phyloP scores from a whole-genome alignment of 2,113 vertebrate genomes.

The Amblyornis subalaris region DNA sequence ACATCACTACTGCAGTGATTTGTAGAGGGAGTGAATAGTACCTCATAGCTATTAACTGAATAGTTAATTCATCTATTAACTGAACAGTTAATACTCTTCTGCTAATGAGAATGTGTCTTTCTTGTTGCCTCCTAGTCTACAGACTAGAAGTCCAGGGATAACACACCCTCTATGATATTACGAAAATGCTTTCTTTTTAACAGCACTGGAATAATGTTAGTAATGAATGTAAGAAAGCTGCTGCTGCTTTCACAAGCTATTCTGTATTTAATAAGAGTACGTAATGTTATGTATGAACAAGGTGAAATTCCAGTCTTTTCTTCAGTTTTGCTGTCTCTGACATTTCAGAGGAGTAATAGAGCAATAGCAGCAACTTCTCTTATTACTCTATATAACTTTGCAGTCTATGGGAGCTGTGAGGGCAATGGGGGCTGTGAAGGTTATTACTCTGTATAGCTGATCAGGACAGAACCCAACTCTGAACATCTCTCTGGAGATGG shows the following conservation, averaged over 20 bases:
- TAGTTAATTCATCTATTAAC: neutral
- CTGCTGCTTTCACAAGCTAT: neutral
- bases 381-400: neutral
- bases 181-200: neutral
- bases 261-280: neutral
- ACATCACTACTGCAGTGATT: neutral
- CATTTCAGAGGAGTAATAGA: neutral
- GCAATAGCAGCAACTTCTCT: neutral
- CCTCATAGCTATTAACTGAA: neutral
- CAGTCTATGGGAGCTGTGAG: neutral
- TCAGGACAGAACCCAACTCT: neutral
- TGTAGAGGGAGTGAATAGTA: neutral
- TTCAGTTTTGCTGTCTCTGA: neutral
- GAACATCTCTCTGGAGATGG: neutral
- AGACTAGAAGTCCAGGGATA: neutral
- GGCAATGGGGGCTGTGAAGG: neutral
- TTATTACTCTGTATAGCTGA: neutral
- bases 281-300: neutral
- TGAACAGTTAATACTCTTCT: neutral
- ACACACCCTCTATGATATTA: neutral
- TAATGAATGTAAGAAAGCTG: neutral
- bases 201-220: neutral
- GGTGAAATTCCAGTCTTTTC: neutral
- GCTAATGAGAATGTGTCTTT: neutral
- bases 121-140: neutral